Conservation (phyloP, 2,888 invertebrate genomes). For the Bellardia pandia region DNA sequence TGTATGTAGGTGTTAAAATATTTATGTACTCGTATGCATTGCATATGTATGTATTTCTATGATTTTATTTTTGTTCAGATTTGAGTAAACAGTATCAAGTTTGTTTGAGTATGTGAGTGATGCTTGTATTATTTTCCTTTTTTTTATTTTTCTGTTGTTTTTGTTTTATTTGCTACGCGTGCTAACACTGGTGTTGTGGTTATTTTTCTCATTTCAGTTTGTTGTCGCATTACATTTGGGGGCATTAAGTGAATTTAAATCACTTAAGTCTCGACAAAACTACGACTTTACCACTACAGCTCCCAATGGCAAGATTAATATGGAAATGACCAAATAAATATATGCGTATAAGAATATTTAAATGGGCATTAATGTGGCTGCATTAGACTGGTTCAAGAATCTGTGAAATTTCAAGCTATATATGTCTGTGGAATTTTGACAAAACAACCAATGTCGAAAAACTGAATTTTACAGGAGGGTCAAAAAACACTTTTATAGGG, state of each 20-base stretch:
- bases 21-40: not conserved
- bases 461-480: too few species aligned
- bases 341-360: not conserved
- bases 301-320: slow-evolving; percentile 8
- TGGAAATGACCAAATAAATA: slow-evolving; percentile 1
- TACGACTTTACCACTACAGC: not conserved
- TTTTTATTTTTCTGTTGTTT: not conserved
- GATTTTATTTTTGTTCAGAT: not conserved
- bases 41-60: slow-evolving; percentile 8
- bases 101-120: slow-evolving; percentile 3
- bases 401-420: too few species aligned
- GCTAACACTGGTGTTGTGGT: not conserved
- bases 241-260: slow-evolving; percentile 35
- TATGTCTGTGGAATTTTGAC: too few species aligned
- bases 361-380: not conserved
- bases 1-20: not conserved
- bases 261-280: slow-evolving; percentile 32
- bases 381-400: too few species aligned
- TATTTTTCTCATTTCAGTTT: not conserved
- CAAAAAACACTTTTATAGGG: too few species aligned
- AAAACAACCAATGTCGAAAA: too few species aligned
- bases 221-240: slow-evolving; percentile 22
- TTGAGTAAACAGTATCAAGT: not conserved
- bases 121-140: not conserved
- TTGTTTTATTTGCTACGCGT: not conserved